These are phyloP conservation scores for Meleagris gallopavo DNA, from an alignment of 2,113 vertebrate species.

Conservation along the genomic window DNA sequence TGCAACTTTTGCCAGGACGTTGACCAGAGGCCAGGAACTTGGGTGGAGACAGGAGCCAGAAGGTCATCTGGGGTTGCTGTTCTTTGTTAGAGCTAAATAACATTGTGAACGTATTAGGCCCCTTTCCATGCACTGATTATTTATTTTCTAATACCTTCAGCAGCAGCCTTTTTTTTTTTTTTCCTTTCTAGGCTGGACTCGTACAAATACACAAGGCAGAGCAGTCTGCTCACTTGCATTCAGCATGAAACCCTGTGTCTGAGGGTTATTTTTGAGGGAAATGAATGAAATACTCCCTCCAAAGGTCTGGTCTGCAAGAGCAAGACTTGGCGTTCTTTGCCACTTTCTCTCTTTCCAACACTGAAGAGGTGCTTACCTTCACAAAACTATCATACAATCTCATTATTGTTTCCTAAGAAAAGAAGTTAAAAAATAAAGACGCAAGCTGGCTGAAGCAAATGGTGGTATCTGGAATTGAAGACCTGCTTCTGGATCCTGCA, in stretches of 20 bases:
- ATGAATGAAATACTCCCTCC: background rate
- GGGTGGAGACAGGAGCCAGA: constrained; percentile 66
- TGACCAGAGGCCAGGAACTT: constrained; percentile 63
- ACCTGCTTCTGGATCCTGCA: background rate
- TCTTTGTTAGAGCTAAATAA: constrained; percentile 66
- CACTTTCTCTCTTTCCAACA: constrained; percentile 19
- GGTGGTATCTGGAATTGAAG: background rate
- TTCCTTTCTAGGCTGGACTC: background rate
- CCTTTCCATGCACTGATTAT: constrained; percentile 9
- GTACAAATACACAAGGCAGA: background rate
- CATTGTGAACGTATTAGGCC: constrained; percentile 30
- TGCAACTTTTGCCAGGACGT: constrained; percentile 68
- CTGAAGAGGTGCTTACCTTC: background rate
- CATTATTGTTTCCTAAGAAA: background rate
- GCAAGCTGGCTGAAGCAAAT: background rate
- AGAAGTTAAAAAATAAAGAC: background rate
- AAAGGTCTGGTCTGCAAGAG: background rate
- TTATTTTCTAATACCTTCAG: background rate
- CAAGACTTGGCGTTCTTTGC: background rate
- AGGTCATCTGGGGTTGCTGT: constrained; percentile 71
- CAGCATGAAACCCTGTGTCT: background rate
- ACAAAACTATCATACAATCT: background rate
- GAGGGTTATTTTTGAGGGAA: background rate
- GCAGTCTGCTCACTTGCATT: background rate
- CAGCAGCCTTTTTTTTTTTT: background rate